phyloP scores from a whole-genome alignment of 1,140 invertebrate species.

The Papilio dardanus region DNA sequence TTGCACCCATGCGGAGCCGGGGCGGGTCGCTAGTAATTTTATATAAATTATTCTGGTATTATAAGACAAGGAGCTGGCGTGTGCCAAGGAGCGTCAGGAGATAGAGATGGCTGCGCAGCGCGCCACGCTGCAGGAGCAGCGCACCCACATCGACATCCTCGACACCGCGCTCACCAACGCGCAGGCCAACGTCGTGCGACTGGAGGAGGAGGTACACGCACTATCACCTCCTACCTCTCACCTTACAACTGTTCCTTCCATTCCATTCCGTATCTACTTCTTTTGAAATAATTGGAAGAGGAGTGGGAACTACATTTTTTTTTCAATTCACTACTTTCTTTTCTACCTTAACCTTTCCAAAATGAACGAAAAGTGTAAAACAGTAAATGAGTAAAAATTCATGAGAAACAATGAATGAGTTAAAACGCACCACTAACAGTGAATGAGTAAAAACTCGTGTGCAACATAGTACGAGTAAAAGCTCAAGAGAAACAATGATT shows the following conservation, averaged over 20 bases:
- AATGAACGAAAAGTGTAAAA: no score
- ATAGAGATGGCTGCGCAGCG: slow-evolving; percentile 94
- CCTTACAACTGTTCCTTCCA: neutral
- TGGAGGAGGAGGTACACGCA: slow-evolving; percentile 92
- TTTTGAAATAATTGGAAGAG: neutral
- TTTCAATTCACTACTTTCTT: neutral
- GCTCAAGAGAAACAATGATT: no score
- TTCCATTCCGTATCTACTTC: neutral
- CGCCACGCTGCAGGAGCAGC: slow-evolving; percentile 94
- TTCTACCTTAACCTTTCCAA: no score
- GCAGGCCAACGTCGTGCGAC: slow-evolving; percentile 92
- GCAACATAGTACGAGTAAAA: no score
- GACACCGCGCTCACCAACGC: slow-evolving; percentile 96
- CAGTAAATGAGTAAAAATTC: no score
- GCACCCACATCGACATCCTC: slow-evolving; percentile 96
- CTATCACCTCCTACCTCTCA: neutral
- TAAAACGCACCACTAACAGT: no score
- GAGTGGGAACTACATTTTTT: neutral
- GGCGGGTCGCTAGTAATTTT: no score
- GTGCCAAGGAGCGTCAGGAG: slow-evolving; percentile 94
- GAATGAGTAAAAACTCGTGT: no score
- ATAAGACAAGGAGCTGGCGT: slow-evolving; percentile 93
- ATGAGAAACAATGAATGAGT: no score
- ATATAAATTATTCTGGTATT: neutral
- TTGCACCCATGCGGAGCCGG: no score